Conservation (phyloP, 2,888 invertebrate species). For the Invenusta paracnida region DNA sequence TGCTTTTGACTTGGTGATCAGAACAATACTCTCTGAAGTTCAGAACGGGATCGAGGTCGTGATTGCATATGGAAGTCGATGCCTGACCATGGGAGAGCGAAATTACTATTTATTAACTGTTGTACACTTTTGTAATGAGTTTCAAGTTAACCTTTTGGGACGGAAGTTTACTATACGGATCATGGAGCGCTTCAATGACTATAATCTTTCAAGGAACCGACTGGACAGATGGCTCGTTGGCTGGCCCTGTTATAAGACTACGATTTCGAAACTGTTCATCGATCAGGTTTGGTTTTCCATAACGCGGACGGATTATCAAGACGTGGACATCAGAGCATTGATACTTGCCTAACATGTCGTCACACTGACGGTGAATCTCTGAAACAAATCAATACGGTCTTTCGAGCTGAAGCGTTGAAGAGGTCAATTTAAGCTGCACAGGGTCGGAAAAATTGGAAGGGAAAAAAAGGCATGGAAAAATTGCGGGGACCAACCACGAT, state of each 20-base stretch:
- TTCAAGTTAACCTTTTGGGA: constrained; percentile 59
- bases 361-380: not conserved
- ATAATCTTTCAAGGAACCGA: constrained; percentile 56
- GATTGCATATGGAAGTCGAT: constrained; percentile 15
- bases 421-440: not conserved
- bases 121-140: constrained; percentile 58
- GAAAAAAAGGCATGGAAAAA: not conserved
- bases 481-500: not conserved
- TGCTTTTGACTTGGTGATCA: not conserved
- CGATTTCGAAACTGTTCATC: constrained; percentile 56
- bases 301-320: constrained; percentile 59
- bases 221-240: constrained; percentile 62
- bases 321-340: constrained; percentile 36
- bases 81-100: not conserved
- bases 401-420: not conserved
- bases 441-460: not conserved
- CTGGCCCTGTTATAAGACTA: constrained; percentile 57
- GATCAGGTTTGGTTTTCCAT: constrained; percentile 56
- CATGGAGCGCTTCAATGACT: constrained; percentile 63
- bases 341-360: not conserved
- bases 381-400: not conserved
- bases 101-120: constrained; percentile 49
- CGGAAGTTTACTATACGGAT: constrained; percentile 57
- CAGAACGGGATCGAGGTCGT: constrained; percentile 3
- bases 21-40: not conserved